Percentiles rank a stretch among this genome's conserved stretches.
phyloP scores from a whole-genome alignment of 2,888 invertebrate genomes.

The Eristalinus sepulchralis region DNA sequence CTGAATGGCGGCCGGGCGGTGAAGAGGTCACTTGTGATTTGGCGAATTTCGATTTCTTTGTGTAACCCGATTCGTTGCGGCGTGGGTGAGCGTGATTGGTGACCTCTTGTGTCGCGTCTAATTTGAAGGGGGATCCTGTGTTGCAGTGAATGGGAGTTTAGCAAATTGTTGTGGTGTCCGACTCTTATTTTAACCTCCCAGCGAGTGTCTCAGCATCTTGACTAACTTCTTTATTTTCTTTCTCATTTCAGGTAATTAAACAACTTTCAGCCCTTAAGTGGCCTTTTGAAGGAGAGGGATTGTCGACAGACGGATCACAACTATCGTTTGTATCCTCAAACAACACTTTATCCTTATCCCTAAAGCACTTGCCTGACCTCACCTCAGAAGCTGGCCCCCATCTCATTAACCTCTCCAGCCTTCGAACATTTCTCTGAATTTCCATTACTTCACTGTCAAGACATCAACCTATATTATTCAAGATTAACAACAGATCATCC shows the following conservation, averaged over 20 bases:
- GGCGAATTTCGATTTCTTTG: not conserved
- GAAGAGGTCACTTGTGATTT: not conserved
- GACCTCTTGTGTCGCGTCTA: not conserved
- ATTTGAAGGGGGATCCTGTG: not conserved
- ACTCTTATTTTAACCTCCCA: not conserved
- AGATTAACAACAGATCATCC: not conserved
- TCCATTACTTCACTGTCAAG: not conserved
- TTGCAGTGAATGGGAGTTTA: not conserved
- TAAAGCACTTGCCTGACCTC: too few species aligned
- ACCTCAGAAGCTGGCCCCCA: too few species aligned
- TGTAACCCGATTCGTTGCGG: not conserved
- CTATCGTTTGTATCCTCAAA: too few species aligned
- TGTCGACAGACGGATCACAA: not conserved
- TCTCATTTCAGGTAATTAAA: not conserved
- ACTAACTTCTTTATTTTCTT: not conserved
- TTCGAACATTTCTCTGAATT: not conserved
- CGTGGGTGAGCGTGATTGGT: not conserved
- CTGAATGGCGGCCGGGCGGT: not conserved
- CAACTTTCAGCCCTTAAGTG: not conserved
- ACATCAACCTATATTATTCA: not conserved
- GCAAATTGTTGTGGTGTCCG: too few species aligned
- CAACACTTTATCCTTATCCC: too few species aligned
- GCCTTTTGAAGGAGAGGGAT: not conserved
- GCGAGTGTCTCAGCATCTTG: not conserved
- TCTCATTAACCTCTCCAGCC: not conserved